phyloP scores from a whole-genome alignment of 2,113 vertebrate species.

The Rallus limicola region DNA sequence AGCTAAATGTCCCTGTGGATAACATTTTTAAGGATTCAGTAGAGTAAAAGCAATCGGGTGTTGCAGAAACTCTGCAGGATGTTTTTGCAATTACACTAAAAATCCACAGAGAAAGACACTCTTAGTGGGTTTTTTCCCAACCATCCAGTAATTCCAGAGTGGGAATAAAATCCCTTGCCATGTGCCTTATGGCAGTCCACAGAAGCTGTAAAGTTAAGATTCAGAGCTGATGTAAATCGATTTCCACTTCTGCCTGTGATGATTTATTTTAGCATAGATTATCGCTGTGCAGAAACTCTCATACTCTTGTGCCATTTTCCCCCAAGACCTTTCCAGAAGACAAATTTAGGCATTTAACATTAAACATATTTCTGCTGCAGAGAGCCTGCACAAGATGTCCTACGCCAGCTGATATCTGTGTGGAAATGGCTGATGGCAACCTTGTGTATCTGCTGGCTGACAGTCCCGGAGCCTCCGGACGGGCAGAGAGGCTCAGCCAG shows the following conservation, averaged over 20 bases:
- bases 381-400: neutral
- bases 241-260: neutral
- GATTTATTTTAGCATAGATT: conserved; percentile 23
- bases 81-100: neutral
- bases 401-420: neutral
- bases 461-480: accelerated
- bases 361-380: neutral
- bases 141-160: neutral
- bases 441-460: neutral
- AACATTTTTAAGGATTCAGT: neutral
- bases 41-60: neutral
- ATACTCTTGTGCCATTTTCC: neutral
- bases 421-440: neutral
- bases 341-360: neutral
- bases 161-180: neutral
- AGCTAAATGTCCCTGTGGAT: neutral
- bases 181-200: neutral
- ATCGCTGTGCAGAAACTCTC: neutral
- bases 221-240: neutral
- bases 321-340: neutral
- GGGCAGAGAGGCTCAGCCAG: neutral
- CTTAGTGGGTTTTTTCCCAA: neutral
- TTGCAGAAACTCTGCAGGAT: neutral
- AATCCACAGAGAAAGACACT: neutral
- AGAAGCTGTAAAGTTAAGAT: neutral